A percentile compares a stretch with the other conserved stretches of the same genome.
Conservation (phyloP, 2,797 vertebrate genomes). For the Sebastes itinus region DNA sequence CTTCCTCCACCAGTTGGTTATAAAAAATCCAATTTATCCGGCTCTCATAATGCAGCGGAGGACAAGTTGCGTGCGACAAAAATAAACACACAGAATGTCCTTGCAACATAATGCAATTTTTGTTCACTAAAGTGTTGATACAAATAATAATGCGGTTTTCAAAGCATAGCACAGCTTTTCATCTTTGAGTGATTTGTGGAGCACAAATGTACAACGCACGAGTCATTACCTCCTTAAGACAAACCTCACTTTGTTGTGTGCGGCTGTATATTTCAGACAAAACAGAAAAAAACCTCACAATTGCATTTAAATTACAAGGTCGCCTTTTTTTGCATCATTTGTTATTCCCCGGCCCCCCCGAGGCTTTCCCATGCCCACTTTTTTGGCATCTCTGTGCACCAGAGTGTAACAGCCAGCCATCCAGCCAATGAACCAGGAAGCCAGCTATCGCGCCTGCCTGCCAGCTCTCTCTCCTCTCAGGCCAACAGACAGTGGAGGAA, state of each 20-base stretch:
- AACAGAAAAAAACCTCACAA: slow-evolving; percentile 10
- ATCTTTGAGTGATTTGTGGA: slow-evolving; percentile 42
- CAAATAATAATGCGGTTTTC: slow-evolving; percentile 42
- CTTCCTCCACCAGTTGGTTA: slow-evolving; percentile 2
- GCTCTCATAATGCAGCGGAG: slow-evolving; percentile 6
- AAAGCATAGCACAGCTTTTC: slow-evolving; percentile 22
- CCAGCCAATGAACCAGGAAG: slow-evolving; percentile 61
- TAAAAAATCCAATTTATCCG: slow-evolving; percentile 8
- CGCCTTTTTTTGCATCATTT: slow-evolving; percentile 25
- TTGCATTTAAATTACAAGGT: slow-evolving; percentile 46
- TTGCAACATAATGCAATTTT: slow-evolving; percentile 1
- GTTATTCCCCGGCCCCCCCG: slow-evolving; percentile 29
- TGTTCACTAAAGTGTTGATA: not conserved
- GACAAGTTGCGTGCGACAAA: slow-evolving; percentile 21
- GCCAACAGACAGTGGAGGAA: slow-evolving; percentile 51
- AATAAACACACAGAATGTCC: slow-evolving; percentile 20
- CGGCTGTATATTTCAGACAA: slow-evolving; percentile 23
- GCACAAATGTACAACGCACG: slow-evolving; percentile 16
- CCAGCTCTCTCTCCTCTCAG: slow-evolving; percentile 56
- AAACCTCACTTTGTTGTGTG: slow-evolving; percentile 20
- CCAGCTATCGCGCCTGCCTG: slow-evolving; percentile 46
- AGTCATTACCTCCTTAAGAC: slow-evolving; percentile 46
- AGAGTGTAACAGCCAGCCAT: slow-evolving; percentile 62
- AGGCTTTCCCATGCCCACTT: slow-evolving; percentile 51
- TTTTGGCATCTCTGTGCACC: slow-evolving; percentile 58